Evolutionary conservation across 2,888 invertebrate genomes (phyloP), one percentile per base, ranked within the genome.

Genomic region (Emesis furor): DNA sequence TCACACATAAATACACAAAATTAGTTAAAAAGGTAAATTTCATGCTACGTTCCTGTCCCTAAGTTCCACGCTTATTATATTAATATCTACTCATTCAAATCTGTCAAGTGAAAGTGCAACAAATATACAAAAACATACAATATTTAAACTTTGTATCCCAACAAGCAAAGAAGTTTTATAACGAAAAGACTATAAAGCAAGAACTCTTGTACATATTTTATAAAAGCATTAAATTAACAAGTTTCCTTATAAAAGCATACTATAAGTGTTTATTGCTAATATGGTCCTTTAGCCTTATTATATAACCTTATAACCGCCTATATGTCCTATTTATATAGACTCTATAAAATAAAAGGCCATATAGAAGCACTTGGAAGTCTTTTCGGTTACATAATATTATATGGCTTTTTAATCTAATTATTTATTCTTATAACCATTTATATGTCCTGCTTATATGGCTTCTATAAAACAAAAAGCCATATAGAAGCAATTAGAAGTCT

Each of bases 241-340:
- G 51, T 51, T 51, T 51, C 51, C 51, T 51, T 51, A 51, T 51
- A 51, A 51, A 14, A 51, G 51, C 51, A 51, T 51, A 51, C 51
- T 51, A 51, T 51, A 51, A 37, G 51, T n/a, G 51, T 51, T 51
- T 51, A 51, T 51, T 51, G 51, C 51, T 51, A 51, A 51, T 51
- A 51, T 51, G 51, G 51, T 51, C 51, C 51, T 51, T 51, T 51
- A 51, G 51, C 51, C 51, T 51, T 51, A 51, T 51, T 51, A 51
- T 51, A 51, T 51, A 51, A 51, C 14, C 51, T 14, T 51, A 51
- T 51, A 51, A 51, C 51, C 37, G 37, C 37, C 37, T 37, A 37
- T 37, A 37, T 37, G 37, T 37, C 37, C 37, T 37, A 37, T 37
- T 37, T 37, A 37, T 37, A 37, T 37, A 37, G 37, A 3, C 37